These are phyloP conservation scores for Saccostrea glomerata DNA, from an alignment of 1,140 invertebrate species.

Conservation along the genomic window DNA sequence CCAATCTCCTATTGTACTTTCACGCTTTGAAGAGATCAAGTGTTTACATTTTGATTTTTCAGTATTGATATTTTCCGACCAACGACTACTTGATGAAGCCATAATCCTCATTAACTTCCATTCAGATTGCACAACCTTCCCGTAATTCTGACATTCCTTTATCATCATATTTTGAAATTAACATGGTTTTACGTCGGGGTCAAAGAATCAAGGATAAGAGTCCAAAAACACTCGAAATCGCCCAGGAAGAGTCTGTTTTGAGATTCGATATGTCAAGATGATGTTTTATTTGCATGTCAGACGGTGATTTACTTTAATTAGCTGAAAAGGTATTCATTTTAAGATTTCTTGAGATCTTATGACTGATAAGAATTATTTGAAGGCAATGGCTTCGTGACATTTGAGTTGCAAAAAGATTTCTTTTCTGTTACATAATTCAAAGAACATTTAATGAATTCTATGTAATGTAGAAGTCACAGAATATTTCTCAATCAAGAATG, in stretches of 20 bases:
- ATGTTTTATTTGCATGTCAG: background rate
- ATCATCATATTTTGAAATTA: background rate
- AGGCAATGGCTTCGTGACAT: background rate
- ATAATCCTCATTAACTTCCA: background rate
- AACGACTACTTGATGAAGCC: background rate
- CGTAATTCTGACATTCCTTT: background rate
- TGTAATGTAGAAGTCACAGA: background rate
- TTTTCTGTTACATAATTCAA: no score
- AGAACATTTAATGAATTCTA: no score
- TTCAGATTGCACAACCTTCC: background rate
- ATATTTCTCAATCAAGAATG: background rate
- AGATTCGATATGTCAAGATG: background rate
- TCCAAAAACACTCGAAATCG: background rate
- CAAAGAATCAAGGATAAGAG: background rate
- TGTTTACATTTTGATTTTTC: slow-evolving; percentile 6
- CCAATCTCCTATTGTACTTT: background rate
- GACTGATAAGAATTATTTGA: background rate
- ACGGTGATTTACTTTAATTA: background rate
- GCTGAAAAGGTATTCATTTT: slow-evolving; percentile 1
- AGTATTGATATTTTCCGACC: background rate
- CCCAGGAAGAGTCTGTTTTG: background rate
- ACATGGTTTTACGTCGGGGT: background rate
- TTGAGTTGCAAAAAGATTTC: background rate
- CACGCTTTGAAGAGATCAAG: background rate
- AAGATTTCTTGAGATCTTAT: slow-evolving; percentile 12